These are phyloP conservation scores for Paraplagusia blochii DNA, from an alignment of 2,113 vertebrate genomes.

Conservation along the genomic window DNA sequence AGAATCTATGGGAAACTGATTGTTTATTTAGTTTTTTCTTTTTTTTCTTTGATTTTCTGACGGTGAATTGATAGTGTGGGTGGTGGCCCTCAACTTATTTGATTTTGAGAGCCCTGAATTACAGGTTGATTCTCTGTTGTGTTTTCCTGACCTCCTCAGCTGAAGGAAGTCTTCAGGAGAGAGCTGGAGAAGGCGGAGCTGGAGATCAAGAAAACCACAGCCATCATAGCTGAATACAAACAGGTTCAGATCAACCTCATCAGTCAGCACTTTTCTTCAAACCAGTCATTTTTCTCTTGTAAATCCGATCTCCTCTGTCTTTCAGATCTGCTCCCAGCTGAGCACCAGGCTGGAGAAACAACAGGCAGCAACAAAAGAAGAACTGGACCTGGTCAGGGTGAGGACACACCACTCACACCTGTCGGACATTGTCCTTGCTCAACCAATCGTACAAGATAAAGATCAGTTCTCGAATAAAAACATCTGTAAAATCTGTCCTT, in stretches of 20 bases:
- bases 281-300: not conserved
- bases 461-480: too few species aligned
- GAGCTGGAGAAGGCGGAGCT: constrained; percentile 95
- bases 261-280: not conserved
- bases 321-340: constrained; percentile 96
- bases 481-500: too few species aligned
- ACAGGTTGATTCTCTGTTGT: constrained; percentile 5
- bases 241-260: constrained; percentile 76
- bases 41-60: too few species aligned
- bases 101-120: too few species aligned
- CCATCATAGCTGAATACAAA: constrained; percentile 97
- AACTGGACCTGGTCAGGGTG: constrained; percentile 94
- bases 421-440: too few species aligned
- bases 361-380: constrained; percentile 91
- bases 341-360: constrained; percentile 95
- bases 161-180: constrained; percentile 96
- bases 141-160: constrained; percentile 63
- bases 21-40: too few species aligned
- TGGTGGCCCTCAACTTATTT: too few species aligned
- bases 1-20: too few species aligned
- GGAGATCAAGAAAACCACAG: constrained; percentile 97
- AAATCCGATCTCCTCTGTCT: constrained; percentile 2
- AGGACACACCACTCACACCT: not conserved
- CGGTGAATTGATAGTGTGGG: too few species aligned
- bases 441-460: too few species aligned